Conservation (phyloP, 2,797 vertebrate species). For the Scyliorhinus canicula region DNA sequence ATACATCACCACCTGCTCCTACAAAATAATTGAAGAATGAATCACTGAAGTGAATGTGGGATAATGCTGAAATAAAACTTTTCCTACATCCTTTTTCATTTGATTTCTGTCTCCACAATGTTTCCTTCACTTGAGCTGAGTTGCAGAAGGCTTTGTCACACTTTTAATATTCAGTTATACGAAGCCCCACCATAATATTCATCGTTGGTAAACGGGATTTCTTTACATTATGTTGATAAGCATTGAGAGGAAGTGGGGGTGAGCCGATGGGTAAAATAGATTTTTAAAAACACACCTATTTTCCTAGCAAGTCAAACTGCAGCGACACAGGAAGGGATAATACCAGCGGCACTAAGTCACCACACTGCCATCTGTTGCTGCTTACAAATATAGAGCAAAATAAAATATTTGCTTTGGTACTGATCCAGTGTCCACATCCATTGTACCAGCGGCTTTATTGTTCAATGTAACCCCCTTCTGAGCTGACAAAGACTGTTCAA, state of each 20-base stretch:
- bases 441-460: neutral
- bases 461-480: neutral
- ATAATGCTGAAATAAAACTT: neutral
- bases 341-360: neutral
- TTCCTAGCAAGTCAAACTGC: neutral
- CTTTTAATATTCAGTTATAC: neutral
- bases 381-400: neutral
- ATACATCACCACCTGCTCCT: neutral
- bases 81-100: neutral
- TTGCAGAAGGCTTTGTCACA: neutral
- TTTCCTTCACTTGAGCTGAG: neutral
- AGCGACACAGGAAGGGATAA: neutral
- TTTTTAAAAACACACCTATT: neutral
- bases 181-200: neutral
- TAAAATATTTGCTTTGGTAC: neutral
- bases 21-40: neutral
- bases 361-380: neutral
- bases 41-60: neutral
- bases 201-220: neutral
- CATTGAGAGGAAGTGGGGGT: neutral
- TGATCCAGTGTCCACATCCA: neutral
- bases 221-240: neutral
- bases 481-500: neutral
- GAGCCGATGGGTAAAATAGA: neutral
- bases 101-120: neutral